Evolutionary conservation across 1,140 invertebrate genomes (phyloP), one percentile per base, ranked within the genome.

Genomic region (Pachyrhynchus sulphureomaculatus): DNA sequence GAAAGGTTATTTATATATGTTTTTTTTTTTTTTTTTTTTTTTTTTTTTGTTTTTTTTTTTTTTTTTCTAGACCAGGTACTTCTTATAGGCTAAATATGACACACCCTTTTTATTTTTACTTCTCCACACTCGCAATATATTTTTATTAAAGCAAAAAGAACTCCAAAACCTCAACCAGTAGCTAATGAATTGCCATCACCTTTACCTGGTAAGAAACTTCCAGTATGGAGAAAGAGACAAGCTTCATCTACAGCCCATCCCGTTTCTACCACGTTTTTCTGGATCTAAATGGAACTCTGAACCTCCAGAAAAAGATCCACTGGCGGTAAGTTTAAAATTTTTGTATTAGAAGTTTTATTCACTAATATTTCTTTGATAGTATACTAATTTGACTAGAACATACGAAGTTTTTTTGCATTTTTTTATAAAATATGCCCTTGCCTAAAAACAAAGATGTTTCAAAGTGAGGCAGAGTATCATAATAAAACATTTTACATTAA

Each of bases 171-270:
- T 13, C 17, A 12, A 48, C 55, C 55, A 18, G 15, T 44, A 2
- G 24, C 23, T 1, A 44, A 53, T 48, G 62, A 67, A 5, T 41
- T 67, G 66, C 36, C 67, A 34, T 44, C 58, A 39, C 34, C 58
- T 34, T 56, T 59, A 20, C 54, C 65, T 34, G 41, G 79, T 32
- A 75, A 79, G 69, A 83, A 83, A 77, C 77, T 82, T 24, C 80
- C 82, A 1, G 78, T 82, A 51, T 84, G 82, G 82, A 84, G 82
- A 67, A 74, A 81, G 42, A 80, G 82, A 68, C 57, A 66, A 10
- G 12, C 51, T 13, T 12, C 44, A 12, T 26, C 49, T 12, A 21
- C 37, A n/a, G 24, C 48, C 15, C 56, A 62, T 18, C 49, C 59
- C 23, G 41, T 34, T 9, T 61, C 64, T 10, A 26, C 56, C 6